Conservation (phyloP, 2,797 vertebrate species). For the Clarias laeviceps region DNA sequence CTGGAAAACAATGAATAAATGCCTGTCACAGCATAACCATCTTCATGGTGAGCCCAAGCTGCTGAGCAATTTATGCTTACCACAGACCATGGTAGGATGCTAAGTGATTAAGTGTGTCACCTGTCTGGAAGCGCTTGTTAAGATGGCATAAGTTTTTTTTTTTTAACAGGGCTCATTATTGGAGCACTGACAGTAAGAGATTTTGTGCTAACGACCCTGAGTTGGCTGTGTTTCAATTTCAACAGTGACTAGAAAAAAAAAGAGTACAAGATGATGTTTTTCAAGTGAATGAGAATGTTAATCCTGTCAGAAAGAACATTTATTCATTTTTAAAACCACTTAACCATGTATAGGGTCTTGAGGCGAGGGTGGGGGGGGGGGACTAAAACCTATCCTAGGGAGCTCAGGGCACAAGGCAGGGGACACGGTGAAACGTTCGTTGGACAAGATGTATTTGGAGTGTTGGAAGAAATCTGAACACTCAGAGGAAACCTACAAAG, state of each 20-base stretch:
- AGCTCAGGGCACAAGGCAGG: no score
- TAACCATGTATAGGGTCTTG: no score
- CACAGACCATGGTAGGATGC: neutral
- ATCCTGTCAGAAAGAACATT: neutral
- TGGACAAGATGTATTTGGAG: no score
- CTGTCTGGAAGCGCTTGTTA: neutral
- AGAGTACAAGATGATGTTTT: neutral
- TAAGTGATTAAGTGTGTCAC: neutral
- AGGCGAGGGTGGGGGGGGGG: no score
- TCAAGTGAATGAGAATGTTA: neutral
- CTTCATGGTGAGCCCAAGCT: neutral
- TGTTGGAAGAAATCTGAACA: no score
- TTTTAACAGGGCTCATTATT: neutral
- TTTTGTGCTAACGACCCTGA: neutral
- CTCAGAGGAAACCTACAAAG: no score
- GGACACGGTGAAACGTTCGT: no score
- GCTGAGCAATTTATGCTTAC: neutral
- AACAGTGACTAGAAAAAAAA: neutral
- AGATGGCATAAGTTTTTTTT: neutral
- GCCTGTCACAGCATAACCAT: neutral
- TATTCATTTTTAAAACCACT: no score
- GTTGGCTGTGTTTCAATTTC: neutral
- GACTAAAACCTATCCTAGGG: no score
- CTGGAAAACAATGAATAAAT: constrained; percentile 2
- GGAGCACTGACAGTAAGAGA: neutral